These are phyloP conservation scores for Bombus balteatus DNA, from an alignment of 1,140 invertebrate genomes.

Conservation along the genomic window DNA sequence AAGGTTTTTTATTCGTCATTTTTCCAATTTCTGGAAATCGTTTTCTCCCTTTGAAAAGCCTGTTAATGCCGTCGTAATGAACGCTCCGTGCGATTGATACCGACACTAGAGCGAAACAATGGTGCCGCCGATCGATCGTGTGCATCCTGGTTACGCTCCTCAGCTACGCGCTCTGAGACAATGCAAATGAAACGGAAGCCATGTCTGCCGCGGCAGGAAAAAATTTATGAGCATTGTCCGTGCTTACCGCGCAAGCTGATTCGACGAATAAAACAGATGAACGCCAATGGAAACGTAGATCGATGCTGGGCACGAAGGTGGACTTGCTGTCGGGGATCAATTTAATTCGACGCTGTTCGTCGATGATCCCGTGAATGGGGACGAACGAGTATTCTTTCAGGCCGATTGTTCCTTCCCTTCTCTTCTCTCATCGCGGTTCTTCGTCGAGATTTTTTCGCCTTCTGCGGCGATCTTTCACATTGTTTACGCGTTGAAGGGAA, in stretches of 20 bases:
- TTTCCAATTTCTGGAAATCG: conserved; percentile 34
- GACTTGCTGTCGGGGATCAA: neutral
- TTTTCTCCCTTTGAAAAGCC: conserved; percentile 18
- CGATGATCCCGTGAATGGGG: neutral
- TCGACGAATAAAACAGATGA: conserved; percentile 18
- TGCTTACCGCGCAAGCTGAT: conserved; percentile 11
- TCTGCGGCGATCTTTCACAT: too few relatives aligned
- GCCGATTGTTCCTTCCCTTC: neutral
- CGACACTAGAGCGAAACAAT: conserved; percentile 35
- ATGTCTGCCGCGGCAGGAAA: conserved; percentile 23
- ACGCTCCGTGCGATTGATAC: conserved; percentile 25
- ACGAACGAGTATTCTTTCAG: neutral
- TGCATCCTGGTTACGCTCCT: conserved; percentile 14
- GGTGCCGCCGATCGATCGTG: conserved; percentile 22
- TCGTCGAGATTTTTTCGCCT: neutral
- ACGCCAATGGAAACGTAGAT: conserved; percentile 13
- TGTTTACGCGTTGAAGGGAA: too few relatives aligned
- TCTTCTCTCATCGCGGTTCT: neutral
- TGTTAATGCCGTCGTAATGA: conserved; percentile 40
- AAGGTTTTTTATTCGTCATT: neutral
- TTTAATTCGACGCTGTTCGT: neutral
- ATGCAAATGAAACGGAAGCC: conserved; percentile 23
- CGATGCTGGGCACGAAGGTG: neutral
- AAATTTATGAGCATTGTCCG: conserved; percentile 45
- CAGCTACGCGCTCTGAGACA: conserved; percentile 4